These are phyloP conservation scores for Temnothorax unifasciatus DNA, from an alignment of 2,888 invertebrate genomes.

Conservation along the genomic window DNA sequence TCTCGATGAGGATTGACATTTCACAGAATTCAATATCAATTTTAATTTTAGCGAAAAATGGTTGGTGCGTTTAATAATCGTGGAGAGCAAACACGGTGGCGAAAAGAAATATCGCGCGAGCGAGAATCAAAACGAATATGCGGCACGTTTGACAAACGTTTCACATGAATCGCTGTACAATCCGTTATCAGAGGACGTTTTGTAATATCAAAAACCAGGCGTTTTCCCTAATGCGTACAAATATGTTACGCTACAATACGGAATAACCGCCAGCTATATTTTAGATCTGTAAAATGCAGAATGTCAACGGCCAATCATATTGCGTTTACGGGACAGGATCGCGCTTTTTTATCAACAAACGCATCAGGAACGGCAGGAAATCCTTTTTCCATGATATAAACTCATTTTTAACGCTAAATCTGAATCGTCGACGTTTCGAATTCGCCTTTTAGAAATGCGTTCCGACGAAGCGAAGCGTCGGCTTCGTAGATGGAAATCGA, in stretches of 20 bases:
- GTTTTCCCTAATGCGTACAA: conserved; percentile 33
- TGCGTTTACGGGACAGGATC: conserved; percentile 27
- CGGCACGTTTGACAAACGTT: conserved; percentile 51
- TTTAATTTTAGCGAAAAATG: conserved; percentile 42
- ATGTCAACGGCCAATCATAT: conserved; percentile 35
- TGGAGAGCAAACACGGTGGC: conserved; percentile 36
- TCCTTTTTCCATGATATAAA: conserved; percentile 13
- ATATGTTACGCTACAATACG: conserved; percentile 41
- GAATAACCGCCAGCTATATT: conserved; percentile 45
- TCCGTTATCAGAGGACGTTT: conserved; percentile 50
- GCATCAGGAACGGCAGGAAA: conserved; percentile 31
- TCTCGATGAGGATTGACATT: conserved; percentile 19
- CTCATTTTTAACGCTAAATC: conserved; percentile 52
- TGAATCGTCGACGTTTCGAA: conserved; percentile 35
- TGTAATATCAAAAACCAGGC: conserved; percentile 31
- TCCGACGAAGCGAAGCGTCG: conserved; percentile 24
- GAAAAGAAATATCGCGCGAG: conserved; percentile 44
- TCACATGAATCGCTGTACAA: conserved; percentile 45
- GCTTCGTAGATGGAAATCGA: conserved; percentile 48
- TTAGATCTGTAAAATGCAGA: conserved; percentile 29
- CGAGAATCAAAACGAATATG: conserved; percentile 49
- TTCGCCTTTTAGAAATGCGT: conserved; percentile 31
- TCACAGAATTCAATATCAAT: conserved; percentile 32
- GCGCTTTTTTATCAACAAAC: conserved; percentile 28
- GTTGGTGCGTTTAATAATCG: conserved; percentile 48